Percentiles rank a stretch among this genome's conserved stretches.
Evolutionary conservation across 1,140 invertebrate genomes (phyloP).

Genomic region (Spodoptera frugiperda): DNA sequence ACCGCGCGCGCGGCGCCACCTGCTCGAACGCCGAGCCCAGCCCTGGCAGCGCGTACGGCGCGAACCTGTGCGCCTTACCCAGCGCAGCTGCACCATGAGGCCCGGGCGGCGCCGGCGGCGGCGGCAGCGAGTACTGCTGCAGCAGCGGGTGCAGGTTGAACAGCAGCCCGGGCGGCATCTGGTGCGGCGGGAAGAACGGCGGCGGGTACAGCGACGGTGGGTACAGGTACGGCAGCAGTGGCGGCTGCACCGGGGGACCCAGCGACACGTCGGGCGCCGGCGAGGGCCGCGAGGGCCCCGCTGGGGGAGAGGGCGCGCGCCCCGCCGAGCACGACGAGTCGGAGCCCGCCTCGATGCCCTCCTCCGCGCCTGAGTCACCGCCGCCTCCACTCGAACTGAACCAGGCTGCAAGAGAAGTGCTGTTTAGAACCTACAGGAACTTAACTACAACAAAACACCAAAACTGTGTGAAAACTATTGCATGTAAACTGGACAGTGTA

Average conservation of each 20-base stretch:
- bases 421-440: slow-evolving; percentile 7
- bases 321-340: slow-evolving; percentile 89
- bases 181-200: slow-evolving; percentile 90
- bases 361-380: slow-evolving; percentile 85
- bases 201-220: slow-evolving; percentile 94
- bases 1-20: slow-evolving; percentile 90
- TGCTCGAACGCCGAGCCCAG: slow-evolving; percentile 93
- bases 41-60: slow-evolving; percentile 93
- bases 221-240: slow-evolving; percentile 95
- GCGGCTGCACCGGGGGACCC: slow-evolving; percentile 95
- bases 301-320: slow-evolving; percentile 87
- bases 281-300: slow-evolving; percentile 88
- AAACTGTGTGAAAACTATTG: too few species aligned
- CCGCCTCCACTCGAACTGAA: slow-evolving; percentile 86
- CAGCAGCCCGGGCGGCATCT: slow-evolving; percentile 89
- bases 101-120: slow-evolving; percentile 81
- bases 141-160: slow-evolving; percentile 91
- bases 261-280: slow-evolving; percentile 95
- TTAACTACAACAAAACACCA: too few species aligned
- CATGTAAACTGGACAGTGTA: not conserved
- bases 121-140: slow-evolving; percentile 88
- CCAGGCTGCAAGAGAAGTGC: slow-evolving; percentile 82
- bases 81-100: slow-evolving; percentile 68
- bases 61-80: slow-evolving; percentile 93
- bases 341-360: slow-evolving; percentile 87